Percentiles rank a stretch among this genome's conserved stretches.
These are phyloP conservation scores for Drosophila biarmipes DNA, from an alignment of 1,140 invertebrate genomes.

Conservation along the genomic window DNA sequence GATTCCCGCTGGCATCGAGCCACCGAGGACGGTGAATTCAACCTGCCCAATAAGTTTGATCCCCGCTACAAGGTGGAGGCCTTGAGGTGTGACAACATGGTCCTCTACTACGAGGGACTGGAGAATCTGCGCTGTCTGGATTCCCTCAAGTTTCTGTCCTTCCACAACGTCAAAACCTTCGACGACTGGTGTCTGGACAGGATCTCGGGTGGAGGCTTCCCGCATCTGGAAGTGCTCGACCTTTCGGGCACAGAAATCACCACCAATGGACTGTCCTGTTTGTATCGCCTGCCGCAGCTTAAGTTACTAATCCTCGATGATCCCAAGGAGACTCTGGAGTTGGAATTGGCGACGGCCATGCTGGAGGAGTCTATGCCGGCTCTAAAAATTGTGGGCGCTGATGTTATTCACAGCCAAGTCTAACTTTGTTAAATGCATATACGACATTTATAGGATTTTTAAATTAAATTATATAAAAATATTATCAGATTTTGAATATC, in stretches of 20 bases:
- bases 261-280: slow-evolving; percentile 87
- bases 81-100: slow-evolving; percentile 88
- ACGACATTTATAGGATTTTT: neutral
- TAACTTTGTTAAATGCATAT: slow-evolving; percentile 25
- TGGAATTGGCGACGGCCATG: slow-evolving; percentile 87
- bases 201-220: slow-evolving; percentile 86
- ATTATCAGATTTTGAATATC: slow-evolving; percentile 8
- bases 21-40: slow-evolving; percentile 84
- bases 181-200: slow-evolving; percentile 92
- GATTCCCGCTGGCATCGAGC: slow-evolving; percentile 86
- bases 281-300: slow-evolving; percentile 87
- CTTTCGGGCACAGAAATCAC: slow-evolving; percentile 89
- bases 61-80: slow-evolving; percentile 87
- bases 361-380: slow-evolving; percentile 85
- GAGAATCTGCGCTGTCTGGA: slow-evolving; percentile 87
- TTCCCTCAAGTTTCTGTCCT: slow-evolving; percentile 88
- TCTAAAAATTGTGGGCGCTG: slow-evolving; percentile 71
- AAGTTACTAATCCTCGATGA: slow-evolving; percentile 86
- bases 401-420: slow-evolving; percentile 53
- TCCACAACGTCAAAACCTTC: slow-evolving; percentile 87
- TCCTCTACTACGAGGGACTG: slow-evolving; percentile 90
- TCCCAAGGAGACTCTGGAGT: slow-evolving; percentile 84
- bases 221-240: slow-evolving; percentile 90
- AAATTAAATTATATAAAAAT: slow-evolving; percentile 31
- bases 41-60: slow-evolving; percentile 87